These are phyloP conservation scores for Carettochelys insculpta DNA, from an alignment of 2,113 vertebrate species.

Conservation along the genomic window DNA sequence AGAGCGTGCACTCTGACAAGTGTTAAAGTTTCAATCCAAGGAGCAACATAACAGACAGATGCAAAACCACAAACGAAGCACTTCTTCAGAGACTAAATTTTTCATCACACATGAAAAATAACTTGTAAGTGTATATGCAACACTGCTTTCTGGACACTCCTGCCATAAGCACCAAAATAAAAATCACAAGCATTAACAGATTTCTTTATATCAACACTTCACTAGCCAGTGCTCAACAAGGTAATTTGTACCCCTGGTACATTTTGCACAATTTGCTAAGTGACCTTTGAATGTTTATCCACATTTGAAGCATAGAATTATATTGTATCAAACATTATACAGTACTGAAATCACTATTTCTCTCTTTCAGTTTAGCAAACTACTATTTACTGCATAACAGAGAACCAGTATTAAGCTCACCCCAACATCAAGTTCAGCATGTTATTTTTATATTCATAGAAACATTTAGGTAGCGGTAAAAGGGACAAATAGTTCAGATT, in stretches of 20 bases:
- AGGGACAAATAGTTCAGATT: slow-evolving; percentile 64
- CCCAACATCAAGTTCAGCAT: background rate
- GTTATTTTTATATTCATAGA: slow-evolving; percentile 55
- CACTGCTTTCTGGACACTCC: background rate
- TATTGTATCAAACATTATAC: background rate
- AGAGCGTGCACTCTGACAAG: background rate
- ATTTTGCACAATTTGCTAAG: background rate
- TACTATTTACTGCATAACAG: background rate
- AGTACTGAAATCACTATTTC: rapidly evolving
- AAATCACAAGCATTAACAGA: rapidly evolving
- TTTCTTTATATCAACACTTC: background rate
- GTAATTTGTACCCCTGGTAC: background rate
- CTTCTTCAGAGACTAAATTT: background rate
- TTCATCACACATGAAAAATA: background rate
- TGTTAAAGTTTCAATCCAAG: background rate
- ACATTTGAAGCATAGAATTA: background rate
- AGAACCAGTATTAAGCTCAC: background rate
- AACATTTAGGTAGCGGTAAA: slow-evolving; percentile 54
- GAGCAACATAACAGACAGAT: background rate
- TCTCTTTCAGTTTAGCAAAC: slow-evolving; percentile 28
- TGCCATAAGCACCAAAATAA: background rate
- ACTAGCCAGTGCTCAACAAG: background rate
- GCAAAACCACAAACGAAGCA: background rate
- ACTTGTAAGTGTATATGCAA: background rate
- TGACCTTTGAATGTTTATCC: background rate